Evolutionary conservation across 2,888 invertebrate species (phyloP), one percentile per base, ranked within the genome.

Genomic region (Dicyrtomina minuta): DNA sequence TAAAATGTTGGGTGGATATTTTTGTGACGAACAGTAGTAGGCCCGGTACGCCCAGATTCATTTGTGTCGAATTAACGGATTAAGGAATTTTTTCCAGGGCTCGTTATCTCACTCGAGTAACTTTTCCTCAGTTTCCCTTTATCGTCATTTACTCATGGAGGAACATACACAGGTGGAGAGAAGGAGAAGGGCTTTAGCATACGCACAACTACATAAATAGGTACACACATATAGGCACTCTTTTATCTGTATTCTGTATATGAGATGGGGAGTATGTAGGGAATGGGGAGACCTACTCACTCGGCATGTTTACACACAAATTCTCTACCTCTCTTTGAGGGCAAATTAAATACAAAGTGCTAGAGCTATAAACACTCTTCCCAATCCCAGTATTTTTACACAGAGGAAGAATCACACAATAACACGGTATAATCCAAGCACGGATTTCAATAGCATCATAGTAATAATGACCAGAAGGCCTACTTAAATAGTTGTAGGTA

Each of bases 61-160:
- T 59, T 59, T 59, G 43, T 27, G 60, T 60, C 51, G 68, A 70
- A 70, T 70, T 70, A 70, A 56, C 44, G 64, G 70, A 70, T 70
- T 70, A 70, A 64, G 58, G 46, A 59, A 8, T 39, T 65, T 64
- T 70, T 70, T 64, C 46, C 56, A 17, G 27, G 60, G 41, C 56
- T 70, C 70, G 65, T 70, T 70, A 70, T 70, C 39, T 46, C 70
- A 70, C 70, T 58, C 59, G 56, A 59, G 33, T 64, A 49, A 59
- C 41, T 64, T 65, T 65, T 39, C 26, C 68, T 60, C 61, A 27
- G 39, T 49, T 44, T 39, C 41, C 65, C 56, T 65, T 61, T 44
- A 61, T 46, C 26, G 22, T 61, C 49, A 51, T 51, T 51, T 33
- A 33, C 46, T 17, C 46, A 46, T 12, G 12, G n/a, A 46, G 46